phyloP scores from a whole-genome alignment of 2,888 invertebrate species.

The Ectropis crepuscularia region DNA sequence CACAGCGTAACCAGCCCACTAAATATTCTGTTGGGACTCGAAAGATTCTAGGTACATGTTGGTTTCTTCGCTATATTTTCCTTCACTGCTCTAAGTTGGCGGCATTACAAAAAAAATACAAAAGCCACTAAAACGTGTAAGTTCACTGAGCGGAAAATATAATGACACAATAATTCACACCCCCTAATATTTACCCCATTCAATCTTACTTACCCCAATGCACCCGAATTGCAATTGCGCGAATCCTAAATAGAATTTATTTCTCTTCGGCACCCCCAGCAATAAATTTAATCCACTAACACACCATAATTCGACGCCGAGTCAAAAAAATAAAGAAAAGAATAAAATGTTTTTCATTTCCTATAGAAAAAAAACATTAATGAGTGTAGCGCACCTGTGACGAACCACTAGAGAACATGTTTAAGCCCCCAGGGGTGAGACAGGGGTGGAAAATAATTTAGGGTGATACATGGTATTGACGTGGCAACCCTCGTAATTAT shows the following conservation, averaged over 20 bases:
- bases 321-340: conserved; percentile 13
- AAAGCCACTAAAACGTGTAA: too few species aligned
- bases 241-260: conserved; percentile 12
- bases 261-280: conserved; percentile 12
- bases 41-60: too few species aligned
- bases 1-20: too few species aligned
- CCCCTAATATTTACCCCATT: background rate
- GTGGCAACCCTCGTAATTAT: conserved; percentile 49
- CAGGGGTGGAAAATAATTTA: conserved; percentile 73
- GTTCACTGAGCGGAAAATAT: too few species aligned
- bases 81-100: too few species aligned
- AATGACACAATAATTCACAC: background rate
- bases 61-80: too few species aligned
- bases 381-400: conserved; percentile 58
- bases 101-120: too few species aligned
- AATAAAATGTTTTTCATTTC: conserved; percentile 5
- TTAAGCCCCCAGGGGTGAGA: conserved; percentile 54
- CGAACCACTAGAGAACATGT: conserved; percentile 43
- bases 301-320: conserved; percentile 8
- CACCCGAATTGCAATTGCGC: conserved; percentile 1
- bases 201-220: background rate
- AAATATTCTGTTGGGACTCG: too few species aligned
- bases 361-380: conserved; percentile 45
- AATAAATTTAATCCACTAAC: conserved; percentile 13
- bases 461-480: conserved; percentile 68